These are phyloP conservation scores for Callorhinus ursinus DNA, from an alignment of 2,113 vertebrate genomes.

Conservation along the genomic window DNA sequence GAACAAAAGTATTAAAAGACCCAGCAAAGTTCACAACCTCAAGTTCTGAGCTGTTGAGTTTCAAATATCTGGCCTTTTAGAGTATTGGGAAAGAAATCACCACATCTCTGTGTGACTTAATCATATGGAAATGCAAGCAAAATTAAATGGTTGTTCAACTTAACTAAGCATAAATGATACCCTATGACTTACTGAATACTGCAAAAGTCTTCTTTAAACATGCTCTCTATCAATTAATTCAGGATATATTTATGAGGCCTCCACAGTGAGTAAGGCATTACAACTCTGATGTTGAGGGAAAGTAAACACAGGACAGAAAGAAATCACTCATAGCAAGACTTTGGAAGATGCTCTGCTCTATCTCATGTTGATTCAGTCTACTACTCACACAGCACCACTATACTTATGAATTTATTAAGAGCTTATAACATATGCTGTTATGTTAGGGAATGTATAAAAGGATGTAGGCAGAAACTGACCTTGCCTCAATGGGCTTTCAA, in stretches of 20 bases:
- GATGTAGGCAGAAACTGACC: neutral
- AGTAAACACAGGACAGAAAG: neutral
- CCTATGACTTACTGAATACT: neutral
- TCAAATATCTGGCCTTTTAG: neutral
- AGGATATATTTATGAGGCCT: neutral
- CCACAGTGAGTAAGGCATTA: neutral
- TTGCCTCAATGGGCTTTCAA: neutral
- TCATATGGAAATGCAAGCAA: neutral
- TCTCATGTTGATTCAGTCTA: neutral
- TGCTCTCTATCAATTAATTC: neutral
- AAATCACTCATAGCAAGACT: neutral
- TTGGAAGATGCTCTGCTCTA: neutral
- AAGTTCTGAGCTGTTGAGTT: neutral
- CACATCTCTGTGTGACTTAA: neutral
- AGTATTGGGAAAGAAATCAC: neutral
- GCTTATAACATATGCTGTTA: neutral
- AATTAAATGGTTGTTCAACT: neutral
- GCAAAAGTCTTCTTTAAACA: neutral
- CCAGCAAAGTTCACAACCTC: neutral
- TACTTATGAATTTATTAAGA: neutral
- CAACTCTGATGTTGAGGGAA: neutral
- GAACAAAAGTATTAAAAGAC: neutral
- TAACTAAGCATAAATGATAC: neutral
- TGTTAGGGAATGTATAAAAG: neutral
- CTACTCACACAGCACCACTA: neutral